phyloP scores from a whole-genome alignment of 2,888 invertebrate species.

The Aplocera efformata region DNA sequence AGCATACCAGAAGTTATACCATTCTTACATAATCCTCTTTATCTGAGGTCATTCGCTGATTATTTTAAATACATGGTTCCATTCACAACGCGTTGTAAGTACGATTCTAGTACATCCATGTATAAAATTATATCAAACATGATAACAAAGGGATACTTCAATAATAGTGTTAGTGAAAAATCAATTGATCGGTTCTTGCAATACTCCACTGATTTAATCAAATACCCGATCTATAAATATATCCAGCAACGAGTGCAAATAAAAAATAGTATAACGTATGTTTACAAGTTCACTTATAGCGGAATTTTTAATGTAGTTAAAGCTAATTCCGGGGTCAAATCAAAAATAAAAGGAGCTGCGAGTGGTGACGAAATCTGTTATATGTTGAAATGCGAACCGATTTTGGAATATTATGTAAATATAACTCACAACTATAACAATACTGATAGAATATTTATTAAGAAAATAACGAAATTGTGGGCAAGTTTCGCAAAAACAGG shows the following conservation, averaged over 20 bases:
- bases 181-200: conserved; percentile 52
- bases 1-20: conserved; percentile 68
- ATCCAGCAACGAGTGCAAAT: conserved; percentile 45
- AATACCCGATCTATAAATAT: conserved; percentile 67
- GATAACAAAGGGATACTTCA: conserved; percentile 61
- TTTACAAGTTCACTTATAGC: conserved; percentile 71
- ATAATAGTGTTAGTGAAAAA: conserved; percentile 43
- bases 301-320: conserved; percentile 63
- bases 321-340: conserved; percentile 42
- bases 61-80: conserved; percentile 67
- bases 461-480: conserved; percentile 65
- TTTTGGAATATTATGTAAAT: conserved; percentile 55
- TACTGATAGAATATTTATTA: conserved; percentile 58
- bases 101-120: conserved; percentile 43
- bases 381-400: conserved; percentile 66
- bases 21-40: conserved; percentile 56
- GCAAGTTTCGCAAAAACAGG: conserved; percentile 73
- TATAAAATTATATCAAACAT: conserved; percentile 47
- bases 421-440: conserved; percentile 37
- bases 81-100: conserved; percentile 54
- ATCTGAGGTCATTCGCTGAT: conserved; percentile 49
- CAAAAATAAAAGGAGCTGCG: conserved; percentile 62
- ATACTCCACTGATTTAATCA: conserved; percentile 67
- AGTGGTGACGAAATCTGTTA: conserved; percentile 75
- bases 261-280: conserved; percentile 44